Evolutionary conservation across 2,888 invertebrate genomes (phyloP), one percentile per base, ranked within the genome.

Genomic region (Pogonocherus hispidulus): DNA sequence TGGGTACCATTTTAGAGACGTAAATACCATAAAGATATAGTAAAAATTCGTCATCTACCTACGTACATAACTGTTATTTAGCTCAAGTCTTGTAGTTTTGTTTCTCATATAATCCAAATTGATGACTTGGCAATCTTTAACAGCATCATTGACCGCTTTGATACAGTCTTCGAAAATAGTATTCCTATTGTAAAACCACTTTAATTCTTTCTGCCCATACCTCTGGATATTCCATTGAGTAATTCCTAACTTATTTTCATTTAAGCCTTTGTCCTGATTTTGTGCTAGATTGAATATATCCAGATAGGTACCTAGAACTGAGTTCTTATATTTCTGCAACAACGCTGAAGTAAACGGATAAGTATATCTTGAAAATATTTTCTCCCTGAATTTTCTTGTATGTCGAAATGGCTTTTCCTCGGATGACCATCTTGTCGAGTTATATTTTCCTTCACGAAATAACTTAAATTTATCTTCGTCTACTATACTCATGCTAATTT

Each of bases 271-370:
- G 54, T 80, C 73, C 55, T 82, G 82, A 11, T 66, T 37, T 67
- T 83, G 82, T 16, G 74, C 73, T 9, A 55, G 47, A 63, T 84
- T 83, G 57, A 80, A 77, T 35, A 68, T 59, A 47, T 80, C 70
- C 46, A 84, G 63, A 62, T 80, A 84, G n/a, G 74, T 70, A 22
- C 84, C 83, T 35, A 83, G 80, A 18, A 79, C 63, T 2, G 82
- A 82, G 35, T 67, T 72, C 27, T 66, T 51, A 3, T 75, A 44
- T 55, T 63, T 72, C 14, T 59, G 27, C 1, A 67, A 11, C 5
- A 77, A 22, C 6, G 68, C 73, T 22, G 62, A 35, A 8, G 67
- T 51, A 19, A 74, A 71, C 6, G 65, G 35, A 37, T 73, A 60
- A 6, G 41, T 14, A 37, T 71, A 70, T 46, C 66, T 59, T 1